Base-by-base conservation (phyloP, 2,797 vertebrate species). In the Petrocephalus schoutedeni region DNA sequence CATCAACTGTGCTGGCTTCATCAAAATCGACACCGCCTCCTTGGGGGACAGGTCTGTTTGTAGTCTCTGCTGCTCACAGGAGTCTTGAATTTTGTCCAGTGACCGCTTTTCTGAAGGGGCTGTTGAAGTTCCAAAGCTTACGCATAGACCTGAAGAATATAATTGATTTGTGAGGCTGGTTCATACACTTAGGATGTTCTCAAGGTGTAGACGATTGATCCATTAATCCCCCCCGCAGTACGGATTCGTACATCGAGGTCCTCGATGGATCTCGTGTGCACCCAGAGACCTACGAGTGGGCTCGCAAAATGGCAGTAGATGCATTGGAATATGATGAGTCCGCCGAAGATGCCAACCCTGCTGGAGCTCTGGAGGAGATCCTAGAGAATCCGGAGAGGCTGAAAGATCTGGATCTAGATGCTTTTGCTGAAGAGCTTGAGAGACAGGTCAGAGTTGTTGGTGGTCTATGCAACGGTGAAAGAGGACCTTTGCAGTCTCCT, bases 1-100 rank as follows among this genome's bases (percentile, higher is more conserved):
- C 89, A 99, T 99, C 92, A 99, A 99, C 94, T 99, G 98, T 59
- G 98, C 98, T 5, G 98, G 98, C 89, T 99, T 99, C 93, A 99
- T 99, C 94, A 99, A 99, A 93, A 99, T 99, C 0, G 98, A 99
- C 95, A 99, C 98, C 0, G 97, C 98, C 0, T 99, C 98, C 0
- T 96, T 99, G 49, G 98, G 98, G 14, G 98, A 99, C 95, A 99
- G 98, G 98, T 99, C 77, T 84, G 91, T 16, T 14, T 57, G 14
- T 57, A 14, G 36, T 41, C 36, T 41, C 32, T 74, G 5, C 36
- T 77, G 71, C 14, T 83, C 19, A 53, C 80, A 19, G 19, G 19
- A 83, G 2, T 74, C 10, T 77, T 45, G 10, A 10, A n/a, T 10
- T 51, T 53, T 23, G 80, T 74, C 28, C n/a, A 12, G 45, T 51